phyloP scores from a whole-genome alignment of 2,113 vertebrate genomes.

The Clupea harengus region DNA sequence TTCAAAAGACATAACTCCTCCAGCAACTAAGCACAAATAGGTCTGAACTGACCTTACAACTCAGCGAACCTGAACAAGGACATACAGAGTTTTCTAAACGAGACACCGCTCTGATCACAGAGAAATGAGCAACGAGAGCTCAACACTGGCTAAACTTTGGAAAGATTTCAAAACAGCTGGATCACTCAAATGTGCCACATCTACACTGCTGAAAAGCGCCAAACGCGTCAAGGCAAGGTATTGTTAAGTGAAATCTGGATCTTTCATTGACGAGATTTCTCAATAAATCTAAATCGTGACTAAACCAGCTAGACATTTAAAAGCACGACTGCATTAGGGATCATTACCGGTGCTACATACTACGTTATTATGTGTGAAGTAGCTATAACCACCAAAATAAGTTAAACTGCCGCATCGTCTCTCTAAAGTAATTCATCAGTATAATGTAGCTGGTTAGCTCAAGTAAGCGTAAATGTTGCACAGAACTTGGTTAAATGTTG shows the following conservation, averaged over 20 bases:
- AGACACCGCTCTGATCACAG: not conserved
- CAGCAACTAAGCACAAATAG: not conserved
- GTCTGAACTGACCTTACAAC: not conserved
- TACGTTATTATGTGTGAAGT: not conserved
- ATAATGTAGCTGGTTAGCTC: not conserved
- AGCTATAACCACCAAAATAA: not conserved
- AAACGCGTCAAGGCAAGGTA: conserved; percentile 9
- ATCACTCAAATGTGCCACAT: conserved; percentile 65
- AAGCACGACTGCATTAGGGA: not conserved
- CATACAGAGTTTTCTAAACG: not conserved
- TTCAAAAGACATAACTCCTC: not conserved
- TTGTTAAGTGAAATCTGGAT: not conserved
- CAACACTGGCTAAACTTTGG: conserved; percentile 56
- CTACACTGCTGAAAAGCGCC: conserved; percentile 45
- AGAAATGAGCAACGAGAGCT: not conserved
- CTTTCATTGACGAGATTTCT: not conserved
- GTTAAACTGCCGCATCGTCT: not conserved
- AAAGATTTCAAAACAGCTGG: conserved; percentile 43
- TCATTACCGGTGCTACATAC: not conserved
- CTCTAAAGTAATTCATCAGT: not conserved
- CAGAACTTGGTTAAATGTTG: not conserved
- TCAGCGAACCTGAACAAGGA: not conserved
- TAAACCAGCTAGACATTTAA: not conserved
- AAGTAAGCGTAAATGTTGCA: no score
- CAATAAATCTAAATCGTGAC: not conserved